Percentiles rank a stretch among this genome's conserved stretches.
These are phyloP conservation scores for Sinelater perroti DNA, from an alignment of 2,888 invertebrate genomes.

Conservation along the genomic window DNA sequence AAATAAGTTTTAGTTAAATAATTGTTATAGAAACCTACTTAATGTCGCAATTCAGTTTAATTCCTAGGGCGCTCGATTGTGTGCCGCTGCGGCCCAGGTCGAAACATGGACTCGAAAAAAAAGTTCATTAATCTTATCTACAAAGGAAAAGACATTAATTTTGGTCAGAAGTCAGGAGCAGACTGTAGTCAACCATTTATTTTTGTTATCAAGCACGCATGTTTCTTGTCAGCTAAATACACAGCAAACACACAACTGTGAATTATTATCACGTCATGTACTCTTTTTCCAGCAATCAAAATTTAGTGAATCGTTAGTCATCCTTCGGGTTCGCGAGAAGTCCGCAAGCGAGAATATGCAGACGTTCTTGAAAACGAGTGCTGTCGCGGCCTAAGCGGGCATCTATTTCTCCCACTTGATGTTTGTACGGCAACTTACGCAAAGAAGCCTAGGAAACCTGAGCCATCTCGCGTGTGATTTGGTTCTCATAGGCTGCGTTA, in stretches of 20 bases:
- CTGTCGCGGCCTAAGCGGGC: not conserved
- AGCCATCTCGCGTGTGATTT: conserved; percentile 7
- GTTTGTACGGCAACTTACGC: not conserved
- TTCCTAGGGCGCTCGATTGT: no score
- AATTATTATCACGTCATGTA: conserved; percentile 5
- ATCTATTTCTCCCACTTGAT: not conserved
- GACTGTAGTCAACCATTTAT: conserved; percentile 26
- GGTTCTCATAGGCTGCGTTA: conserved; percentile 22
- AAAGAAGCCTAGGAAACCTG: conserved; percentile 5
- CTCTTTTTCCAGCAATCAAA: not conserved
- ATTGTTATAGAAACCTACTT: no score
- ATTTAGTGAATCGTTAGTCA: not conserved
- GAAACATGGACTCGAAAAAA: conserved; percentile 21
- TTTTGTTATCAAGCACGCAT: conserved; percentile 30
- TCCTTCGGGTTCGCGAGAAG: not conserved
- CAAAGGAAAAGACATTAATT: conserved; percentile 28
- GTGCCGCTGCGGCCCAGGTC: no score
- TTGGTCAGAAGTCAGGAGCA: conserved; percentile 28
- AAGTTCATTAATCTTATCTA: conserved; percentile 26
- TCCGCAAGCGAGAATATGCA: not conserved
- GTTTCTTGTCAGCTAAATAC: conserved; percentile 21
- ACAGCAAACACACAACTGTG: conserved; percentile 18
- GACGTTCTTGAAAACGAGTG: not conserved
- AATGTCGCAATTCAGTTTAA: no score
- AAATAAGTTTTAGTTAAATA: no score